Percentiles rank a stretch among this genome's conserved stretches.
These are phyloP conservation scores for Percopsis omiscomaycus DNA, from an alignment of 2,797 vertebrate genomes.

Conservation along the genomic window DNA sequence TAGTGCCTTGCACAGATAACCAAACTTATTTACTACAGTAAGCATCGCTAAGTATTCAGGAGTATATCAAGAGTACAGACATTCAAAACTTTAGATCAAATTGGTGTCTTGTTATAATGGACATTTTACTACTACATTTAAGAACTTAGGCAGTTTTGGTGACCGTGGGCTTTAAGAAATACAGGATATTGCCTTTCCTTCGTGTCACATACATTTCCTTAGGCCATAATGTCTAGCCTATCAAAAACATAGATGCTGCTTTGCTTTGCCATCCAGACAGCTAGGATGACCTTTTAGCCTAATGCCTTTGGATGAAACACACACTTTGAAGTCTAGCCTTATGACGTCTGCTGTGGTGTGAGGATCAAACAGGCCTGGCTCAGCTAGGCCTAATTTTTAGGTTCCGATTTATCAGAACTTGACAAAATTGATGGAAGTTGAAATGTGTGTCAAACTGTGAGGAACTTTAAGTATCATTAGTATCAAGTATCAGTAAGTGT, in stretches of 20 bases:
- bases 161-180: no score
- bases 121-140: no score
- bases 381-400: constrained; percentile 21
- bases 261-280: constrained; percentile 44
- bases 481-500: not conserved
- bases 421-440: constrained; percentile 14
- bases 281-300: constrained; percentile 28
- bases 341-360: constrained; percentile 46
- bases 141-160: no score
- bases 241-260: constrained; percentile 14
- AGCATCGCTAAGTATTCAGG: no score
- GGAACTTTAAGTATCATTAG: not conserved
- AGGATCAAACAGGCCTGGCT: constrained; percentile 45
- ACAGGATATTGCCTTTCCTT: no score
- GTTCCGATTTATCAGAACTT: constrained; percentile 8
- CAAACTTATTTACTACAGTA: no score
- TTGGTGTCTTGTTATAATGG: no score
- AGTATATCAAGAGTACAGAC: no score
- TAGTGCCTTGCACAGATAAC: no score
- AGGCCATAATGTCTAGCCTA: constrained; percentile 6
- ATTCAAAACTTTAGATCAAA: no score
- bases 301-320: constrained; percentile 36
- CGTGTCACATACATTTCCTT: constrained; percentile 20
- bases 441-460: constrained; percentile 10
- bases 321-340: constrained; percentile 32